phyloP scores from a whole-genome alignment of 2,888 invertebrate genomes.

The Cremastobaeus sp. region DNA sequence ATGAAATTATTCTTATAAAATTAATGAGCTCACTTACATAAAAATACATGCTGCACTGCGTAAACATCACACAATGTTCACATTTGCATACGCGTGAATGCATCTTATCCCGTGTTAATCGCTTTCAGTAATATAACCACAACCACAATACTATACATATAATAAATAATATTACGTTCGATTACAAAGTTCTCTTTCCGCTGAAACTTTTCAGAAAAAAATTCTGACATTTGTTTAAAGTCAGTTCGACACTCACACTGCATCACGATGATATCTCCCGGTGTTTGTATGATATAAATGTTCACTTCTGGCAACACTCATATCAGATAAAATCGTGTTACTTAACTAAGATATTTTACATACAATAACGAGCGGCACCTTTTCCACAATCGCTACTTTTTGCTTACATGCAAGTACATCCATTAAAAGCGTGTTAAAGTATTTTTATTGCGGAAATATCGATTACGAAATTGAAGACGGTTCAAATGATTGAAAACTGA shows the following conservation, averaged over 20 bases:
- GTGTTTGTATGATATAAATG: slow-evolving; percentile 50
- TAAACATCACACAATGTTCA: too few relatives aligned
- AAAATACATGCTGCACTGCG: too few relatives aligned
- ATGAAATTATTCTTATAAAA: too few relatives aligned
- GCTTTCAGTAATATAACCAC: too few relatives aligned
- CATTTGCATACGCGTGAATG: too few relatives aligned
- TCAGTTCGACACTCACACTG: slow-evolving; percentile 19
- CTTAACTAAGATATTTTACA: slow-evolving; percentile 47
- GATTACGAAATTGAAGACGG: background rate
- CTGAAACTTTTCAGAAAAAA: slow-evolving; percentile 27
- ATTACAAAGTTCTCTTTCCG: slow-evolving; percentile 50
- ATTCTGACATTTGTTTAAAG: slow-evolving; percentile 47
- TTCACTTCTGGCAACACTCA: slow-evolving; percentile 47
- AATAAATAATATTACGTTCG: slow-evolving; percentile 31
- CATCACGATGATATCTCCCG: slow-evolving; percentile 38
- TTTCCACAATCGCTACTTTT: slow-evolving; percentile 6
- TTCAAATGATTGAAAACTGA: background rate
- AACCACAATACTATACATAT: too few relatives aligned
- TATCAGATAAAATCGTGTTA: slow-evolving; percentile 42
- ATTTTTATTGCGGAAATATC: background rate
- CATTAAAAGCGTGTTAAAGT: slow-evolving; percentile 5
- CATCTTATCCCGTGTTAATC: too few relatives aligned
- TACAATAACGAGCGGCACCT: slow-evolving; percentile 38
- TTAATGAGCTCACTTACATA: too few relatives aligned
- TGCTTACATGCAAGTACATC: slow-evolving; percentile 1